Percentiles rank a stretch among this genome's conserved stretches.
Evolutionary conservation across 2,113 vertebrate genomes (phyloP).

Genomic region (Dinomys branickii): DNA sequence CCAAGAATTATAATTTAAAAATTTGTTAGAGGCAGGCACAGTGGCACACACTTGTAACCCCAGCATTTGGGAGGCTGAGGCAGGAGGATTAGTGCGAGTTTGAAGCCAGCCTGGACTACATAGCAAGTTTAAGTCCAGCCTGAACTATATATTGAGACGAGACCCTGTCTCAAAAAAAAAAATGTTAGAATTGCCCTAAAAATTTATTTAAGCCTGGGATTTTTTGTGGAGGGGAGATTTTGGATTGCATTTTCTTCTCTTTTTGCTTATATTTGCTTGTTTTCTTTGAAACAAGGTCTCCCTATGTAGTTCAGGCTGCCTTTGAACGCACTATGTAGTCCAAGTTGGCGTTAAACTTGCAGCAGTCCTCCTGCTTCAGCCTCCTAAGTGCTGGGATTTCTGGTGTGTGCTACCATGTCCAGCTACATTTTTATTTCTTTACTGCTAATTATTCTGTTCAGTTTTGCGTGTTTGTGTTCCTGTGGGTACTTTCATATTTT

Average conservation of each 20-base stretch:
- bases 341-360: neutral
- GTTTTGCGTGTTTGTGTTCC: neutral
- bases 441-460: neutral
- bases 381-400: neutral
- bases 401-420: no score
- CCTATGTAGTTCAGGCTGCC: neutral
- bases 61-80: neutral
- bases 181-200: neutral
- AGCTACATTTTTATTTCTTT: neutral
- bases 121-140: neutral
- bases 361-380: neutral
- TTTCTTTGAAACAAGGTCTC: neutral
- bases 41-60: neutral
- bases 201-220: neutral
- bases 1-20: constrained; percentile 27
- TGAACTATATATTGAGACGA: neutral
- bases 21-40: neutral
- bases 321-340: neutral
- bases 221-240: neutral
- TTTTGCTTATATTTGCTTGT: neutral
- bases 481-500: neutral
- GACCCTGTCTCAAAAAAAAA: neutral
- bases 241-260: constrained; percentile 20
- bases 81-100: neutral
- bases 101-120: neutral